Conservation (phyloP, 2,797 vertebrate genomes). For the Xiphorhynchus erythropygius region DNA sequence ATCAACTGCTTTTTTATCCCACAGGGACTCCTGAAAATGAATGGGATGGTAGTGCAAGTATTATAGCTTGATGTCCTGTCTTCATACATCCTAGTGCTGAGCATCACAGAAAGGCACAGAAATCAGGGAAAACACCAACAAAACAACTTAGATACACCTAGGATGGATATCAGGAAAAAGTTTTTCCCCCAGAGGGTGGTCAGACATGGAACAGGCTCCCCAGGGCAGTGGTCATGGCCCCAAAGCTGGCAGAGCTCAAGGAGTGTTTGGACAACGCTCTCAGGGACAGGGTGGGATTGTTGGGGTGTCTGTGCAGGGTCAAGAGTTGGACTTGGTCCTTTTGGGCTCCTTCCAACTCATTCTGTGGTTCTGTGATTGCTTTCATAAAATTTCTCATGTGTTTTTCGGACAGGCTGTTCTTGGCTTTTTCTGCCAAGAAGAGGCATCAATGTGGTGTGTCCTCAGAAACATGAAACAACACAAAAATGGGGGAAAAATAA, state of each 20-base stretch:
- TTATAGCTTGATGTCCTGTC: neutral
- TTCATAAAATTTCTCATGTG: neutral
- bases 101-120: neutral
- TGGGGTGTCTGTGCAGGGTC: accelerated
- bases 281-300: neutral
- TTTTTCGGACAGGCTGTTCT: neutral
- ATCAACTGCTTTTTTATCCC: neutral
- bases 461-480: neutral
- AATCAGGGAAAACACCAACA: neutral
- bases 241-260: neutral
- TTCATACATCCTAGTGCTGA: neutral
- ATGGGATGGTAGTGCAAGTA: neutral
- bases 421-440: neutral
- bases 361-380: neutral
- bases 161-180: neutral
- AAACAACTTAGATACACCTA: accelerated
- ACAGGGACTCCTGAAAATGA: neutral
- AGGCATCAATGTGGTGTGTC: neutral
- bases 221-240: neutral
- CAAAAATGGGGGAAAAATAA: neutral
- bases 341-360: neutral
- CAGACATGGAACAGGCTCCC: neutral
- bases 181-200: neutral
- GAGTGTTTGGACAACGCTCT: accelerated
- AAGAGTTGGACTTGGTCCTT: neutral